These are phyloP conservation scores for Anoplophora glabripennis DNA, from an alignment of 1,140 invertebrate species.

Conservation along the genomic window DNA sequence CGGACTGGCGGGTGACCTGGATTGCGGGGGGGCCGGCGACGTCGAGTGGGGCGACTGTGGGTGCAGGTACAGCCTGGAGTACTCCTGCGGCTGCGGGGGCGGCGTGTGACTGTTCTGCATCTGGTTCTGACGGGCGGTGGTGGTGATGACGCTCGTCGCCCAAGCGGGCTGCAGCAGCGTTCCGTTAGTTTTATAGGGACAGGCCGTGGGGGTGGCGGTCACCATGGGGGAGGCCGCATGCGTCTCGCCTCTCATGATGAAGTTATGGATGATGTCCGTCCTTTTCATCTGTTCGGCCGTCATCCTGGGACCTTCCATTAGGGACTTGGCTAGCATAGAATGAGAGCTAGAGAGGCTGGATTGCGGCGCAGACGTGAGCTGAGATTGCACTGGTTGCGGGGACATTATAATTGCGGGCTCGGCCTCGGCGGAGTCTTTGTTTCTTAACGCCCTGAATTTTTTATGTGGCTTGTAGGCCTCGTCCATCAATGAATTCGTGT, in stretches of 20 bases:
- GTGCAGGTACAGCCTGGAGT: constrained; percentile 49
- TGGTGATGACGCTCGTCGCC: constrained; percentile 51
- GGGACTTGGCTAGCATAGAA: constrained; percentile 79
- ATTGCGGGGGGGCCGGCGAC: constrained; percentile 51
- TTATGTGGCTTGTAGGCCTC: constrained; percentile 94
- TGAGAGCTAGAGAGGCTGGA: constrained; percentile 72
- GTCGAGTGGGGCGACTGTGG: constrained; percentile 52
- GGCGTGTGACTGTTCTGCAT: constrained; percentile 30
- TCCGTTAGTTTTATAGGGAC: constrained; percentile 44
- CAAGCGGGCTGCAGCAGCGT: constrained; percentile 42
- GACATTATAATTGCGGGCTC: constrained; percentile 56
- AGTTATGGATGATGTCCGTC: constrained; percentile 85
- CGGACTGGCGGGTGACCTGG: constrained; percentile 51
- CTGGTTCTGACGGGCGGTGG: constrained; percentile 43
- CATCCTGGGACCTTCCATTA: constrained; percentile 86
- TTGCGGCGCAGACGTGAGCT: constrained; percentile 49
- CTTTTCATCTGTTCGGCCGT: constrained; percentile 85
- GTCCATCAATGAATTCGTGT: constrained; percentile 87
- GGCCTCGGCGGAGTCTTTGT: constrained; percentile 74
- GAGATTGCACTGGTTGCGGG: constrained; percentile 42
- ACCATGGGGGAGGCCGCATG: constrained; percentile 37
- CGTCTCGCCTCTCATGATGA: constrained; percentile 74
- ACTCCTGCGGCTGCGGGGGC: constrained; percentile 41
- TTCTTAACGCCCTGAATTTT: constrained; percentile 81
- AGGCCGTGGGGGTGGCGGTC: constrained; percentile 40